Conservation (phyloP, 1,140 invertebrate species). For the Oedothorax gibbosus region DNA sequence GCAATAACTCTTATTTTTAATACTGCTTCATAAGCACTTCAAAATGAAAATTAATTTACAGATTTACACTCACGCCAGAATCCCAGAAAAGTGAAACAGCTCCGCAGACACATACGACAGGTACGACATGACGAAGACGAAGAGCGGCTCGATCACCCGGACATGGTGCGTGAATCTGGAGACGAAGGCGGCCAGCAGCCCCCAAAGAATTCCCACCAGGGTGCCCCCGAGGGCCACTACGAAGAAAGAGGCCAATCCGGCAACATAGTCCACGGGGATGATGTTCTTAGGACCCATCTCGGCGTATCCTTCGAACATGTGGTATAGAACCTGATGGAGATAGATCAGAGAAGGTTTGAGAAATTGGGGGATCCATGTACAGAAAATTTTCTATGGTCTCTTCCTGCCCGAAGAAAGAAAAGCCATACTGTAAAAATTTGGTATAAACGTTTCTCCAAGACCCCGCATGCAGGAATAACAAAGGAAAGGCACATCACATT, state of each 20-base stretch:
- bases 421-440: no score
- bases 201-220: slow-evolving; percentile 94
- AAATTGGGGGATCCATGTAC: no score
- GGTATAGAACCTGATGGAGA: slow-evolving; percentile 82
- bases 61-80: slow-evolving; percentile 82
- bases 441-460: no score
- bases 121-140: slow-evolving; percentile 98
- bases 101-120: slow-evolving; percentile 96
- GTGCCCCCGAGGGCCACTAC: slow-evolving; percentile 94
- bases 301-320: slow-evolving; percentile 93
- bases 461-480: no score
- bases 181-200: slow-evolving; percentile 93
- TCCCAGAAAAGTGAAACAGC: slow-evolving; percentile 98
- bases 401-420: no score
- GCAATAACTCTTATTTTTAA: no score
- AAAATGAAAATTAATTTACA: no score
- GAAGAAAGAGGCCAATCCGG: slow-evolving; percentile 91
- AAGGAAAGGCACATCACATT: no score
- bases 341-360: background rate
- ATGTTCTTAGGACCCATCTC: slow-evolving; percentile 86
- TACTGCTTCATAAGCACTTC: no score
- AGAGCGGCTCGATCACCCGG: slow-evolving; percentile 96
- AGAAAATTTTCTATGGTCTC: no score
- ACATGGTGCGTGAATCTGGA: slow-evolving; percentile 96
- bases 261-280: slow-evolving; percentile 76